These are phyloP conservation scores for Araneus ventricosus DNA, from an alignment of 1,140 invertebrate genomes.

Conservation along the genomic window DNA sequence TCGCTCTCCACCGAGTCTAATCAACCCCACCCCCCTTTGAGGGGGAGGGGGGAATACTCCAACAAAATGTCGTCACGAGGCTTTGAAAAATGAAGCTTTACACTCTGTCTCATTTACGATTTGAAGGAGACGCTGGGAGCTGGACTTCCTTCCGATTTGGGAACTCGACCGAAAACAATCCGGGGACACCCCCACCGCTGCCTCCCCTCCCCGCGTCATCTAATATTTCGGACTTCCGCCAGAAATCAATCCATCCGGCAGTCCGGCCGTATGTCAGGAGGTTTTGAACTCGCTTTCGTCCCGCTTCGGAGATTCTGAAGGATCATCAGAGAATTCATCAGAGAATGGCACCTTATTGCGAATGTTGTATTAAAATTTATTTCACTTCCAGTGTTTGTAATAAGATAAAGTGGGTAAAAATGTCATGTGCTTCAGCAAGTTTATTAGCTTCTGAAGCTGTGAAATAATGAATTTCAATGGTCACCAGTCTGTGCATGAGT, in stretches of 20 bases:
- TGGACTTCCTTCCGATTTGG: conserved; percentile 66
- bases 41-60: not conserved
- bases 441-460: not conserved
- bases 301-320: not conserved
- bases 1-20: conserved; percentile 3
- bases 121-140: not conserved
- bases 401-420: too few relatives aligned
- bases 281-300: conserved; percentile 9
- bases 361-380: not conserved
- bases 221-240: conserved; percentile 66
- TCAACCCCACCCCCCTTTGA: conserved; percentile 2
- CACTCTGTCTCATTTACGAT: conserved; percentile 33
- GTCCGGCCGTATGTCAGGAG: conserved; percentile 35
- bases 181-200: not conserved
- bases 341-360: not conserved
- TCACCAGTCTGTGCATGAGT: too few relatives aligned
- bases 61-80: conserved; percentile 40
- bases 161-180: conserved; percentile 56
- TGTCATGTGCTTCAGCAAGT: not conserved
- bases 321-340: too few relatives aligned
- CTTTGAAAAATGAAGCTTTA: conserved; percentile 55
- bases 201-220: conserved; percentile 32
- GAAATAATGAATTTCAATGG: not conserved
- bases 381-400: not conserved
- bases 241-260: conserved; percentile 57